Base-by-base conservation (phyloP, 2,888 invertebrate genomes). In the Drosophila greeni region DNA sequence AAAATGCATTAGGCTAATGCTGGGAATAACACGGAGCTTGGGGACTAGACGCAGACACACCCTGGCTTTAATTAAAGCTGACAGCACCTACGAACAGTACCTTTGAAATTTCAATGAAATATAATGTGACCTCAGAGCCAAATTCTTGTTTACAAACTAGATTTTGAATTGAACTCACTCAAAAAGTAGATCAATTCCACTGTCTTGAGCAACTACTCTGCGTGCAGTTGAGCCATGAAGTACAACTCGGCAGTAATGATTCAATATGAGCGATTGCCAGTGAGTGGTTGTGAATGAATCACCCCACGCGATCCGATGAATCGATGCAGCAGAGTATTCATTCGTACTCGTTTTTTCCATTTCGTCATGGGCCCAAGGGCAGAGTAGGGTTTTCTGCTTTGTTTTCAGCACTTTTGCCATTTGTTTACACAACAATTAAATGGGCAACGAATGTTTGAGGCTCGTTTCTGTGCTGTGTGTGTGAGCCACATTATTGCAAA, bases 351-450 rank as follows among this genome's bases (percentile, higher is more conserved):
- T 8, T 26, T 31, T 42, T 9, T 36, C 24, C 42, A 62, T 49
- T 64, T 64, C 66, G 65, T 43, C 57, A 66, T 57, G 18, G 67
- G 37, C 57, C 57, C 43, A 42, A 65, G 56, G 65, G 56, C 31
- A 49, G 18, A 55, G 40, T 23, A 47, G 18, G 52, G 31, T 55
- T 45, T 45, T 20, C 23, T 20, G 47, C 36, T 47, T 49, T 18
- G 42, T 26, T 37, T 39, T 39, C 9, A 43, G 43, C 31, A 20
- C 23, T 24, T n/a, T 34, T 54, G 31, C 54, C 39, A 31, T 43
- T 73, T 83, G 75, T 78, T 83, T 83, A 71, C 66, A 71, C 73
- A 78, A 80, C 69, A 78, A 77, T 75, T 57, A 54, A 69, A 70
- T 55, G 56, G 51, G 52, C 70, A 56, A 43, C 69, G 56, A 39